Evolutionary conservation across 2,888 invertebrate species (phyloP).

Genomic region (Ommatoiulus sabulosus): DNA sequence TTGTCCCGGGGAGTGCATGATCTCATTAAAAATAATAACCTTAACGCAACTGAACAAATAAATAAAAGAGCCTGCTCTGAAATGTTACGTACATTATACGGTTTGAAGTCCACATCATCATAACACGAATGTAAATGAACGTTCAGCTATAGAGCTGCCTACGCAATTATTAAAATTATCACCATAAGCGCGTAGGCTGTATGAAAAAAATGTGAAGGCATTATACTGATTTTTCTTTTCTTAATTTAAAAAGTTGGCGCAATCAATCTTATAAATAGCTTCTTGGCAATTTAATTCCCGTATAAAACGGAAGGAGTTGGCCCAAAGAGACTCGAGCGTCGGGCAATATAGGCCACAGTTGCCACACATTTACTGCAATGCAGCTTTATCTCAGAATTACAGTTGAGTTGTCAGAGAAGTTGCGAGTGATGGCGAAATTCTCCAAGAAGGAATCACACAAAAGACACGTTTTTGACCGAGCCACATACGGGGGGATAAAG

Average conservation of each 20-base stretch:
- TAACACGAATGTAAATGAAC: neutral
- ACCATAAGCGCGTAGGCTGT: neutral
- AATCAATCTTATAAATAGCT: slow-evolving; percentile 24
- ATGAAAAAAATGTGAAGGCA: neutral
- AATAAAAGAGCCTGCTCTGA: neutral
- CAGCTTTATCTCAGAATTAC: slow-evolving; percentile 21
- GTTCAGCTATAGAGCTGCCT: neutral
- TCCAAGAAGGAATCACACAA: neutral
- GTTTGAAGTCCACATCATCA: neutral
- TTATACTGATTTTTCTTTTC: neutral
- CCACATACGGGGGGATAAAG: neutral
- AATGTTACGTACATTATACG: neutral
- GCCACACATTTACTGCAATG: slow-evolving; percentile 40
- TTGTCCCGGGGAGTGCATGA: neutral
- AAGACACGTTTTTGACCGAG: neutral
- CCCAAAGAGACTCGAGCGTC: neutral
- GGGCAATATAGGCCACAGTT: slow-evolving; percentile 22
- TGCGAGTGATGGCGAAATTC: slow-evolving; percentile 29
- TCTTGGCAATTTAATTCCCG: neutral
- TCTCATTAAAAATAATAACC: neutral
- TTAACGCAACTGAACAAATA: neutral
- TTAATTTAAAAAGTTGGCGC: slow-evolving; percentile 4
- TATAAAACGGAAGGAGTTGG: neutral
- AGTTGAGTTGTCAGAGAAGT: slow-evolving; percentile 40
- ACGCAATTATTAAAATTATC: neutral